These are phyloP conservation scores for Gadus chalcogrammus DNA, from an alignment of 2,113 vertebrate genomes.

Conservation along the genomic window DNA sequence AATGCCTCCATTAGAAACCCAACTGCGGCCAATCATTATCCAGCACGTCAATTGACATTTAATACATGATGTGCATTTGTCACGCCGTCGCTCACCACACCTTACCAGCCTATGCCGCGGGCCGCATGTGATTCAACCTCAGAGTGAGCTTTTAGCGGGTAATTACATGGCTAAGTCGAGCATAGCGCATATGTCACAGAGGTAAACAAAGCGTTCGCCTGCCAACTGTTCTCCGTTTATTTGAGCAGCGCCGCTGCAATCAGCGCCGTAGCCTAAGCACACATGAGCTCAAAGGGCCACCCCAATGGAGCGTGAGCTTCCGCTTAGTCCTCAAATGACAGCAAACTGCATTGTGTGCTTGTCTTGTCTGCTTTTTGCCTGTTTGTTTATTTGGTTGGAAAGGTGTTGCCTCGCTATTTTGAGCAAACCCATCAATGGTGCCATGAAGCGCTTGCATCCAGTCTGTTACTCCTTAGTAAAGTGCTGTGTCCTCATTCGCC, in stretches of 20 bases:
- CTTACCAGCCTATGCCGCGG: too few relatives aligned
- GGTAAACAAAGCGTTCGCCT: slow-evolving; percentile 38
- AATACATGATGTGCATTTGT: too few relatives aligned
- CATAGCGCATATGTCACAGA: not conserved
- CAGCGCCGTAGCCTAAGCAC: slow-evolving; percentile 15
- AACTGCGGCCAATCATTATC: too few relatives aligned
- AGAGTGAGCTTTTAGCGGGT: slow-evolving; percentile 3
- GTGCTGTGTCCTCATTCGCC: too few relatives aligned
- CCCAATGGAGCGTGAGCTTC: slow-evolving; percentile 37
- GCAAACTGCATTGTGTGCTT: slow-evolving; percentile 18
- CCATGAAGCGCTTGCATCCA: too few relatives aligned
- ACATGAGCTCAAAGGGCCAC: slow-evolving; percentile 30
- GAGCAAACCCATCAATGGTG: slow-evolving; percentile 4
- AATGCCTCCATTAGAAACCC: too few relatives aligned
- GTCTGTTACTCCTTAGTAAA: too few relatives aligned
- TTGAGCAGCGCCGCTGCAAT: slow-evolving; percentile 34
- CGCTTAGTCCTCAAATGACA: slow-evolving; percentile 44
- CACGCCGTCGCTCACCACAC: too few relatives aligned
- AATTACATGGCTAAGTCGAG: slow-evolving; percentile 30
- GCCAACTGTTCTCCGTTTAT: slow-evolving; percentile 53
- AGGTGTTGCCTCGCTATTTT: not conserved
- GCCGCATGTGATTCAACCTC: too few relatives aligned
- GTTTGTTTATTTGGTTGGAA: not conserved
- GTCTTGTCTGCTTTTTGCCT: not conserved
- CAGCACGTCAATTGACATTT: too few relatives aligned